These are phyloP conservation scores for Morus bassanus DNA, from an alignment of 2,797 vertebrate genomes.

Conservation along the genomic window DNA sequence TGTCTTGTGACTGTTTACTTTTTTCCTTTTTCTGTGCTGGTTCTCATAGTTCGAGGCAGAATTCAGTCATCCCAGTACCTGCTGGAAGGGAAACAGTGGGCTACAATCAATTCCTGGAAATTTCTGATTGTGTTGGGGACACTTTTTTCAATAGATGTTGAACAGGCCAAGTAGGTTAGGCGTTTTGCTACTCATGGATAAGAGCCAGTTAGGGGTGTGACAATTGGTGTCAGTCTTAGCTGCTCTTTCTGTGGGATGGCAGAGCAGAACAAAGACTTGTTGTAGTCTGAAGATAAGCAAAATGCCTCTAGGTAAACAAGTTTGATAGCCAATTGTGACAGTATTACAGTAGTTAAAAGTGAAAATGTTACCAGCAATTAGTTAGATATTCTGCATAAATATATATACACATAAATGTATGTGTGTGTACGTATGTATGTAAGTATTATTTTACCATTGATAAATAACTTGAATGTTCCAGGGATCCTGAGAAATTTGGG, in stretches of 20 bases:
- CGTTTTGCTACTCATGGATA: background rate
- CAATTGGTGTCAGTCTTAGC: background rate
- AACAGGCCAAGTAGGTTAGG: background rate
- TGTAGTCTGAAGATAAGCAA: background rate
- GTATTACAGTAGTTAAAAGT: background rate
- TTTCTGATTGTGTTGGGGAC: background rate
- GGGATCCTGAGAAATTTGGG: background rate
- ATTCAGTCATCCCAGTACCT: background rate
- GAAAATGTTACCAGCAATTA: background rate
- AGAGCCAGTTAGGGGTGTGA: background rate
- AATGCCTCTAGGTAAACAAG: background rate
- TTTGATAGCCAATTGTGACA: background rate
- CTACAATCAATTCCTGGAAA: background rate
- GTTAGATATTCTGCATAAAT: background rate
- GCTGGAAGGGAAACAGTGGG: background rate
- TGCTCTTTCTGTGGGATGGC: background rate
- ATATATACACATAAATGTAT: background rate
- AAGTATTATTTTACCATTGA: background rate
- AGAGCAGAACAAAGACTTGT: background rate
- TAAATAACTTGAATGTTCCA: background rate
- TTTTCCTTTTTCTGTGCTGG: background rate
- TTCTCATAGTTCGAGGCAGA: background rate
- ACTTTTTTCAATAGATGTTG: background rate
- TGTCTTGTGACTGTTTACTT: background rate
- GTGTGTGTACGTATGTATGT: background rate